phyloP scores from a whole-genome alignment of 2,797 vertebrate genomes.

The Picus viridis region DNA sequence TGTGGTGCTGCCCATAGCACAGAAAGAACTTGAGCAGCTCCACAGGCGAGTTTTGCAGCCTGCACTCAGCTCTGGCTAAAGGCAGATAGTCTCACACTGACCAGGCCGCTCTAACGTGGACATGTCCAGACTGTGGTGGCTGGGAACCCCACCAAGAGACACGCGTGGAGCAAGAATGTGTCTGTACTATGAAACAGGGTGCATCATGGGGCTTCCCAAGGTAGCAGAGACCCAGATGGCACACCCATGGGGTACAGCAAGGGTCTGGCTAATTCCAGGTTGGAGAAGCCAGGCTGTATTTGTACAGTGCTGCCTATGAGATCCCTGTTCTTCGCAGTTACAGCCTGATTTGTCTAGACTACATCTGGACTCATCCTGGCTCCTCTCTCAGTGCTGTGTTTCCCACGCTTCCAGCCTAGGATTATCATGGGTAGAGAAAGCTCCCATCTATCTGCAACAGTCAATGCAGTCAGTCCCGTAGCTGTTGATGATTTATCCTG shows the following conservation, averaged over 20 bases:
- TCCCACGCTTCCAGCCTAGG: slow-evolving; percentile 2
- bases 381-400: slow-evolving; percentile 9
- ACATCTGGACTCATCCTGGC: slow-evolving; percentile 49
- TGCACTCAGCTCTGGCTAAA: background rate
- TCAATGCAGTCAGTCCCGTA: background rate
- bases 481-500: background rate
- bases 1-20: background rate
- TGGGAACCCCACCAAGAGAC: background rate
- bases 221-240: background rate
- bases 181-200: rapidly evolving
- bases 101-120: background rate
- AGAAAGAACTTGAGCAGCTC: background rate
- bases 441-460: background rate
- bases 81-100: background rate
- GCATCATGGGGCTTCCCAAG: rapidly evolving
- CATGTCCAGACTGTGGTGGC: rapidly evolving
- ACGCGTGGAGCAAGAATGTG: rapidly evolving
- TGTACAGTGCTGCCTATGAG: background rate
- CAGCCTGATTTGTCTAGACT: slow-evolving; percentile 52
- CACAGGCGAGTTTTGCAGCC: background rate
- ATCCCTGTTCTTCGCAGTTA: slow-evolving; percentile 35
- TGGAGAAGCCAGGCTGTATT: slow-evolving; percentile 6
- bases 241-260: background rate
- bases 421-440: slow-evolving; percentile 35
- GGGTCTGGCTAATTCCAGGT: background rate